A percentile compares a stretch with the other conserved stretches of the same genome.
These are phyloP conservation scores for Eulemur coronatus DNA, from an alignment of 2,797 vertebrate species.

Conservation along the genomic window DNA sequence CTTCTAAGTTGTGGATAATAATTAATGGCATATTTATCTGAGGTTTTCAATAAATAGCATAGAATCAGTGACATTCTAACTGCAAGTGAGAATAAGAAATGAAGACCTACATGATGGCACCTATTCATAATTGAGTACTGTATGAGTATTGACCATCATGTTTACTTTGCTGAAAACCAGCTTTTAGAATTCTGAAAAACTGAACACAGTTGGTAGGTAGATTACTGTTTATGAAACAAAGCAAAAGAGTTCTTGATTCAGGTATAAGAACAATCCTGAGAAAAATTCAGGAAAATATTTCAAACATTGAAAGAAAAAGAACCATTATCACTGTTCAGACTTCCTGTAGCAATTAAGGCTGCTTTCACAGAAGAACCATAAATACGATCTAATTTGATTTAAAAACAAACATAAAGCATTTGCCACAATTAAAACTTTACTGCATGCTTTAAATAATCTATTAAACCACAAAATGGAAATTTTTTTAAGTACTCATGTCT, in stretches of 20 bases:
- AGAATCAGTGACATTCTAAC: not conserved
- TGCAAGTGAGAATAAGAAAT: not conserved
- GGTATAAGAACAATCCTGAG: slow-evolving; percentile 3
- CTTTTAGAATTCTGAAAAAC: slow-evolving; percentile 1
- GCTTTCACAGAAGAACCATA: not conserved
- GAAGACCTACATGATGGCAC: not conserved
- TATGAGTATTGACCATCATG: not conserved
- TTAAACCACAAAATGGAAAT: not conserved
- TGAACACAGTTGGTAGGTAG: not conserved
- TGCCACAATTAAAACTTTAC: slow-evolving; percentile 27
- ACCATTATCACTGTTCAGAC: not conserved
- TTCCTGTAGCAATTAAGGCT: not conserved
- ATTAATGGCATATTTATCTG: not conserved
- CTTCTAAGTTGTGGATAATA: not conserved
- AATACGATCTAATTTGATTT: slow-evolving; percentile 11
- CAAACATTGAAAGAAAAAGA: not conserved
- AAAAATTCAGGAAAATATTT: slow-evolving; percentile 20
- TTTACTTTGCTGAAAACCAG: not conserved
- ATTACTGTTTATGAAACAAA: slow-evolving; percentile 6
- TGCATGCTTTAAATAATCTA: not conserved
- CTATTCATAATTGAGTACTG: not conserved
- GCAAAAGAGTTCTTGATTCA: slow-evolving; percentile 2
- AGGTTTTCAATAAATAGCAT: not conserved
- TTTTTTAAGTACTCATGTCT: not conserved
- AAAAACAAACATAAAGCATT: not conserved